These are phyloP conservation scores for Scylla paramamosain DNA, from an alignment of 1,140 invertebrate species.

Conservation along the genomic window DNA sequence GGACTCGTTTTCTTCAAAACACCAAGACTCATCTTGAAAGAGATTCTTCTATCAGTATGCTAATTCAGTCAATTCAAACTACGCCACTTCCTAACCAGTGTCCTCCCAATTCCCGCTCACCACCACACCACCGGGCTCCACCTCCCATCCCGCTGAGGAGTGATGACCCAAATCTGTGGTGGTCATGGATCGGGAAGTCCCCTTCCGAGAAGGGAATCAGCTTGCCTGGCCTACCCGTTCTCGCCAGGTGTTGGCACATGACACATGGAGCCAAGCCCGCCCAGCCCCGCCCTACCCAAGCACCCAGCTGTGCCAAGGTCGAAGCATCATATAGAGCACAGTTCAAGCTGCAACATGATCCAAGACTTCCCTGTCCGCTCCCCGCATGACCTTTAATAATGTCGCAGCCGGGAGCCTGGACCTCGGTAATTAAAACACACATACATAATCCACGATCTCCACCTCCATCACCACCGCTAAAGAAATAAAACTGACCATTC, in stretches of 20 bases:
- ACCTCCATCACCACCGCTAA: not conserved
- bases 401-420: not conserved
- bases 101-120: too few species aligned
- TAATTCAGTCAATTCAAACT: not conserved
- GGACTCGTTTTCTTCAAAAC: not conserved
- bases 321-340: constrained; percentile 22
- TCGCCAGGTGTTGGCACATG: not conserved
- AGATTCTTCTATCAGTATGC: not conserved
- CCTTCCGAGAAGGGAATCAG: not conserved
- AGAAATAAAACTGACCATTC: too few species aligned
- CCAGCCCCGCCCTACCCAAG: not conserved
- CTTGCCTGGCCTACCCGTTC: not conserved
- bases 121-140: not conserved
- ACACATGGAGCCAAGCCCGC: not conserved
- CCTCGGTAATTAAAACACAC: not conserved
- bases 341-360: not conserved
- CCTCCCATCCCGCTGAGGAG: not conserved
- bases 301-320: not conserved
- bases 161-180: not conserved
- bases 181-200: not conserved
- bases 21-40: not conserved
- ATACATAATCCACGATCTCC: not conserved
- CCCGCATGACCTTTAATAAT: not conserved
- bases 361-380: constrained; percentile 10
- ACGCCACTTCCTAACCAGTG: not conserved